Conservation (phyloP, 2,113 vertebrate species). For the Phodopus roborovskii region DNA sequence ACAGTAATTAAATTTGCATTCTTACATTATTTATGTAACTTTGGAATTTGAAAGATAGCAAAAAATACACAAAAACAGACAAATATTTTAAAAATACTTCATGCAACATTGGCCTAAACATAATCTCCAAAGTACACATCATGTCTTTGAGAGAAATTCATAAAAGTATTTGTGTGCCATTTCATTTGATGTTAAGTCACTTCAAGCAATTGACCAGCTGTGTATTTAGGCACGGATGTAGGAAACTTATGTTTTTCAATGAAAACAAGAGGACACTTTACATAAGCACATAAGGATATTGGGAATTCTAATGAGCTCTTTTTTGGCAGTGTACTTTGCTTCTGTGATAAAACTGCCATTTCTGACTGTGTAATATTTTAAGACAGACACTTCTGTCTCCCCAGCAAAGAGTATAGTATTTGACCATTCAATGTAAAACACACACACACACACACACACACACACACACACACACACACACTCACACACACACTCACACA, state of each 20-base stretch:
- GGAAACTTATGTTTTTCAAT: slow-evolving; percentile 57
- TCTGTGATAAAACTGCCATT: not conserved
- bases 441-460: too few species aligned
- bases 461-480: not conserved
- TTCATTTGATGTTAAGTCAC: slow-evolving; percentile 32
- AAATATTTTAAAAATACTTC: not conserved
- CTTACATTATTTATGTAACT: not conserved
- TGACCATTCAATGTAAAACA: not conserved
- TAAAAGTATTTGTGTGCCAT: slow-evolving; percentile 52
- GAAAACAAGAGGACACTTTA: slow-evolving; percentile 47
- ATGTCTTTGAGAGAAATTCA: slow-evolving; percentile 17
- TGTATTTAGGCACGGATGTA: slow-evolving; percentile 59
- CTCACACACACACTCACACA: not conserved
- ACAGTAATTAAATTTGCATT: slow-evolving; percentile 37
- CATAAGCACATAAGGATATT: slow-evolving; percentile 64
- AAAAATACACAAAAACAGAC: not conserved
- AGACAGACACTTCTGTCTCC: not conserved
- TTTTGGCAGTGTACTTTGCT: not conserved
- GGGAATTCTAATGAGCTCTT: slow-evolving; percentile 47
- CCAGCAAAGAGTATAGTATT: not conserved
- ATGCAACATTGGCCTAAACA: not conserved
- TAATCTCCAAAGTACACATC: slow-evolving; percentile 23
- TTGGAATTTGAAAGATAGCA: not conserved
- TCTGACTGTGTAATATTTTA: slow-evolving; percentile 40
- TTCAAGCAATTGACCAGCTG: slow-evolving; percentile 26